Base-by-base conservation (phyloP, 2,113 vertebrate species). In the Psephotus haematonotus region DNA sequence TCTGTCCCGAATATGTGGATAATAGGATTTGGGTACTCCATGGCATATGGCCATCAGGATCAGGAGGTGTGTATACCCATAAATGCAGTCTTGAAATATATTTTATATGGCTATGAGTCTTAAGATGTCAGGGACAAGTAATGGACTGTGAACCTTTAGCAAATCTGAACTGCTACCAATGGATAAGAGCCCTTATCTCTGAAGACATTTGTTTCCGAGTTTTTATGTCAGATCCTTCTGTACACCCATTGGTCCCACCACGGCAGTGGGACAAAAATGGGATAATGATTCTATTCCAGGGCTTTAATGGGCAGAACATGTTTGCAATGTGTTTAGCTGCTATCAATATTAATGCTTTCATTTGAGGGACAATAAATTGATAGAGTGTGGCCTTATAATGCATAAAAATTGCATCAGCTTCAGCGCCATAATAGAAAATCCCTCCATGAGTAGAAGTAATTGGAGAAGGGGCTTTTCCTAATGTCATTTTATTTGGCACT, bases 331-430 rank as follows among this genome's bases (percentile, higher is more conserved):
- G 92, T 96, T 97, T 96, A 94, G 87, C 71, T 90, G 79, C 28
- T 82, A 90, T 97, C 79, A 96, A 74, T 96, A 96, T 96, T 96
- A 92, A 96, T 94, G 75, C 19, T 55, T 12, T 90, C 68, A 93
- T 95, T 94, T 96, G 75, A 91, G 92, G 87, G 71, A 79, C 87
- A 94, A 93, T 96, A 96, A 94, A 97, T 88, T 96, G 90, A 95
- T 94, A 93, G 89, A 91, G 25, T 93, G 75, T 85, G 55, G 87
- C 75, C 82, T 95, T 86, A 90, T 85, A 95, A 95, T 95, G 55
- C 90, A 96, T 95, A 95, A 95, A 97, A 96, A 96, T 94, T 94
- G 37, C 85, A 95, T 85, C 92, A 94, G 53, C 75, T 85, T 92
- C 63, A 94, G 53, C 88, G 37, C 9, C 0, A 0, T 90, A 94